Evolutionary conservation across 1,140 invertebrate species (phyloP).

Genomic region (Macrobrachium rosenbergii): DNA sequence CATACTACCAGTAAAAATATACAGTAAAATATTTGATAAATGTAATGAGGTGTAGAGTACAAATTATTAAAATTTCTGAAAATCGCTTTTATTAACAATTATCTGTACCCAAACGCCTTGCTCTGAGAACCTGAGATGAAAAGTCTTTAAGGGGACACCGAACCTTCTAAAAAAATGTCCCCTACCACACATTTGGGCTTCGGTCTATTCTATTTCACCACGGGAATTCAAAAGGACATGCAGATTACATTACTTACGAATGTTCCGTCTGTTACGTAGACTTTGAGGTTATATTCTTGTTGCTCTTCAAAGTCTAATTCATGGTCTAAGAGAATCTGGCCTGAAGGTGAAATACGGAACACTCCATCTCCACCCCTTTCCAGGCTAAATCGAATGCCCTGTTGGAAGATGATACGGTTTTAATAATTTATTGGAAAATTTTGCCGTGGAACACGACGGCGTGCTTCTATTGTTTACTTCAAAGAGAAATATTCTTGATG

Average conservation of each 20-base stretch:
- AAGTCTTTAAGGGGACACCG: too few species aligned
- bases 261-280: constrained; percentile 85
- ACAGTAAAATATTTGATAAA: too few species aligned
- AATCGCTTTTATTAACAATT: too few species aligned
- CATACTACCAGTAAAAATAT: too few species aligned
- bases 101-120: too few species aligned
- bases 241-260: constrained; percentile 73
- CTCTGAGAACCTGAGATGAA: too few species aligned
- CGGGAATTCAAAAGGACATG: background rate
- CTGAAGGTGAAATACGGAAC: constrained; percentile 75
- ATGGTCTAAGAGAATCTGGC: constrained; percentile 83
- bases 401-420: constrained; percentile 29
- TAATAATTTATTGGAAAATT: background rate
- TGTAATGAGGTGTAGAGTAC: background rate
- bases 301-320: constrained; percentile 85
- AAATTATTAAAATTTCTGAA: background rate
- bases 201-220: background rate
- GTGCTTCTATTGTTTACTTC: too few species aligned
- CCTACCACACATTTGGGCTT: background rate
- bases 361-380: constrained; percentile 78
- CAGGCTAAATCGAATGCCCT: constrained; percentile 77
- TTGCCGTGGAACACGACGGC: too few species aligned
- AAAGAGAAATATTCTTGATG: background rate
- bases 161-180: too few species aligned
- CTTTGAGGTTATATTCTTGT: constrained; percentile 80